Base-by-base conservation (phyloP, 2,888 invertebrate species). In the Drepana falcataria region DNA sequence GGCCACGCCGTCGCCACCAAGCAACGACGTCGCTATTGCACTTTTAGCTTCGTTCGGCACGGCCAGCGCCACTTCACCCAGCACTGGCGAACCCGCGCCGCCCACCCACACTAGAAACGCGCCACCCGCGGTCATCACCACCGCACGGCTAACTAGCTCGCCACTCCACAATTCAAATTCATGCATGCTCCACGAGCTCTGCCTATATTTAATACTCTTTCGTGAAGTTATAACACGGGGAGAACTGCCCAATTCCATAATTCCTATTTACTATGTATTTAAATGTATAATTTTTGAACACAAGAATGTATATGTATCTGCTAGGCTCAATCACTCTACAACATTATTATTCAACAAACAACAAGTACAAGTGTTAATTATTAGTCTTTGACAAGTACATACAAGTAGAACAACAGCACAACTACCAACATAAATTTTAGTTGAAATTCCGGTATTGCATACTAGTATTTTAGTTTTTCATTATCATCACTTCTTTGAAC, bases 71-170 rank as follows among this genome's bases (percentile, higher is more conserved):
- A 54, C 40, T 40, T 57, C 35, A 56, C 54, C 33, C 21, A 5
- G 48, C 2, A 3, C 5, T 5, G 3, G 33, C 48, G 64, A 53
- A 34, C 69, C 65, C 2, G 59, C 54, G 52, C 66, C 55, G 41
- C 83, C 84, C 44, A 83, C 53, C 88, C 88, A 88, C 66, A 87
- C 59, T 57, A 87, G 73, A 58, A 84, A 60, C 41, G 81, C 82
- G 47, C 75, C 81, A 47, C 69, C 60, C 71, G 81, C 77, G 35
- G 76, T 77, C 56, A 87, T 60, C 35, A 73, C 77, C 51, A 69
- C 75, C 40, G 68, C 79, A 53, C 70, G 71, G 51, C 83, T 81
- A 57, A 83, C 56, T 54, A 75, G 59, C 58, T 79, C 79, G 2
- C 83, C 73, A 40, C 78, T 77, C 73, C 79, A 75, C 60, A 87